phyloP scores from a whole-genome alignment of 2,888 invertebrate species.

The Cantharis lateralis region DNA sequence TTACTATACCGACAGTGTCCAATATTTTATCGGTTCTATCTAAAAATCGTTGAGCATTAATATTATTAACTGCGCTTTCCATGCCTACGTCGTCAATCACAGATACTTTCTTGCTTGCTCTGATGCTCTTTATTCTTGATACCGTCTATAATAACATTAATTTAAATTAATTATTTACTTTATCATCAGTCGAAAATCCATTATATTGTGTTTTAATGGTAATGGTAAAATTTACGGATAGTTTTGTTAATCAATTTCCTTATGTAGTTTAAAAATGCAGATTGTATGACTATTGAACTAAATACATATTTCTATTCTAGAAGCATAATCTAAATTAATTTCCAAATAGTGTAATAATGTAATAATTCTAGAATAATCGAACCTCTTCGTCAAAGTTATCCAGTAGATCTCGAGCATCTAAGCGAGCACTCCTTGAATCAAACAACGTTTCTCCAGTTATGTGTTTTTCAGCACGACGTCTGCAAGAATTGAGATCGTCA shows the following conservation, averaged over 20 bases:
- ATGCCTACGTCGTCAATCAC: slow-evolving; percentile 68
- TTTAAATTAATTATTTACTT: slow-evolving; percentile 10
- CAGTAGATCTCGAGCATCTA: slow-evolving; percentile 54
- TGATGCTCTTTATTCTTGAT: slow-evolving; percentile 64
- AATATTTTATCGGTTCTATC: slow-evolving; percentile 68
- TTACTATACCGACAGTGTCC: slow-evolving; percentile 64
- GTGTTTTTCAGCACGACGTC: slow-evolving; percentile 58
- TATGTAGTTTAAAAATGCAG: slow-evolving; percentile 13
- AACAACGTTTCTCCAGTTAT: slow-evolving; percentile 64
- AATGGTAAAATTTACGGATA: neutral
- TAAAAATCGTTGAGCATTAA: slow-evolving; percentile 62
- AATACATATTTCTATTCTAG: slow-evolving; percentile 10
- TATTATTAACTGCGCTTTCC: slow-evolving; percentile 62
- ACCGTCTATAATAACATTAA: slow-evolving; percentile 57
- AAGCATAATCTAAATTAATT: neutral
- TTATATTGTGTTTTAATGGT: neutral
- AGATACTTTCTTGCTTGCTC: slow-evolving; percentile 65
- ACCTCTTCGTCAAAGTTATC: slow-evolving; percentile 59
- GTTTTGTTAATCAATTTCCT: neutral
- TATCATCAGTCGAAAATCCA: neutral
- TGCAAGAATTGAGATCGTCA: slow-evolving; percentile 58
- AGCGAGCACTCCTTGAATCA: slow-evolving; percentile 66
- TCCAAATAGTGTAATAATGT: neutral
- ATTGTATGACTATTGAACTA: slow-evolving; percentile 8
- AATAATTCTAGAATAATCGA: slow-evolving; percentile 41